phyloP scores from a whole-genome alignment of 92 coral and sea anemone genomes.

The Pocillopora meandrina region DNA sequence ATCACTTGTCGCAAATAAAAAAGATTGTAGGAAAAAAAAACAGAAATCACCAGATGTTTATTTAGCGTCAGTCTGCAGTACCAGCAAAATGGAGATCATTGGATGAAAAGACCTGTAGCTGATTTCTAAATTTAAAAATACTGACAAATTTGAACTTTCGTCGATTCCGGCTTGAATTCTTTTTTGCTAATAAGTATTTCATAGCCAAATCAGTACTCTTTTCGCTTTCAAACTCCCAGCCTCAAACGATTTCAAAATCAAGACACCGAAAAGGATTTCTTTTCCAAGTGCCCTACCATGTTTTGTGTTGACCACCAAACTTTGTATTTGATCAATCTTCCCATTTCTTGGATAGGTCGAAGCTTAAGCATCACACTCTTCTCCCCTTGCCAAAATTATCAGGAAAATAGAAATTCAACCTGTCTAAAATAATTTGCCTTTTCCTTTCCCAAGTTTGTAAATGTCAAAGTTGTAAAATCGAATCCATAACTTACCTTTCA shows the following conservation, averaged over 20 bases:
- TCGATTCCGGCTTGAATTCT: not conserved
- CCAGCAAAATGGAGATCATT: not conserved
- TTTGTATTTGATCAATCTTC: not conserved
- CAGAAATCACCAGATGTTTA: not conserved
- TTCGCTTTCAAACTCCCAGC: not conserved
- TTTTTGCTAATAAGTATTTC: not conserved
- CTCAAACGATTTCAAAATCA: not conserved
- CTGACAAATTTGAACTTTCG: not conserved
- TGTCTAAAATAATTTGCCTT: not conserved
- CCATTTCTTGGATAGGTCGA: too few species aligned
- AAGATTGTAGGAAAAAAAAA: not conserved
- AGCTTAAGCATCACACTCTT: too few species aligned
- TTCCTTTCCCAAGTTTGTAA: not conserved
- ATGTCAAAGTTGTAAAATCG: not conserved
- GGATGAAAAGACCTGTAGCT: slow-evolving; percentile 11
- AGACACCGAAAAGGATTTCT: not conserved
- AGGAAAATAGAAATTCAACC: too few species aligned
- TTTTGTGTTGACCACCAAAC: not conserved
- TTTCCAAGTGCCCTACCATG: not conserved
- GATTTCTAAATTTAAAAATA: not conserved
- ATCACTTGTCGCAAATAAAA: not conserved
- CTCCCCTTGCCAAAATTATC: too few species aligned
- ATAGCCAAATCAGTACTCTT: not conserved
- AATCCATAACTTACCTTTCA: slow-evolving; percentile 8
- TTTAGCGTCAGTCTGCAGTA: not conserved